Evolutionary conservation across 2,797 vertebrate genomes (phyloP), one percentile per base, ranked within the genome.

Genomic region (Poecilia picta): DNA sequence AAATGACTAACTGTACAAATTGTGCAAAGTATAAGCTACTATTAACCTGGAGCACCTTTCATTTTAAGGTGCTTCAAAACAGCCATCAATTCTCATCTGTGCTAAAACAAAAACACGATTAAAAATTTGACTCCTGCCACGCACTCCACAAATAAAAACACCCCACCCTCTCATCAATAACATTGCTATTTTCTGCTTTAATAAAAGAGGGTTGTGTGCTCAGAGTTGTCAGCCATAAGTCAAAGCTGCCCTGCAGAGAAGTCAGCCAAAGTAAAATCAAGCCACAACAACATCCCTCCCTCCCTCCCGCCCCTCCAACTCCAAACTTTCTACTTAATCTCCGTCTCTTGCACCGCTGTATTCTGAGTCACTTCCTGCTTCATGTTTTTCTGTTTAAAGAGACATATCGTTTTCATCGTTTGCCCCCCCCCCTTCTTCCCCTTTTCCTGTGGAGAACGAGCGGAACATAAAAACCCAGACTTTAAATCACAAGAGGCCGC

Each of bases 401-500:
- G 92, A 93, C 90, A 94, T 94, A 92, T 94, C 95, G 93, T 95
- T 95, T 93, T 80, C 93, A 96, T 95, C 92, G 95, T 93, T 96
- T 91, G 95, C 93, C 92, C 95, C 51, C 88, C 81, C 16, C 15
- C 49, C 51, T 3, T 0, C 49, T 20, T 53, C 51, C 51, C 23
- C 83, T 76, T 25, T 80, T 95, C 94, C 96, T 97, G 94, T 85
- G 92, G 94, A 97, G 95, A 95, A 96, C 79, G 81, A 83, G 81
- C 85, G 93, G 95, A 97, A 97, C 97, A 98, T 97, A 97, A 97
- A 97, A 98, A 96, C 96, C 95, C 94, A 96, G 96, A 97, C 96
- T 98, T 98, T 98, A 98, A 98, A 98, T 98, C 97, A 98, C 97
- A 97, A 96, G 97, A 97, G 97, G 95, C 96, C 96, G 97, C 96